Conservation (phyloP, 2,113 vertebrate species). For the Laticauda laticaudata region DNA sequence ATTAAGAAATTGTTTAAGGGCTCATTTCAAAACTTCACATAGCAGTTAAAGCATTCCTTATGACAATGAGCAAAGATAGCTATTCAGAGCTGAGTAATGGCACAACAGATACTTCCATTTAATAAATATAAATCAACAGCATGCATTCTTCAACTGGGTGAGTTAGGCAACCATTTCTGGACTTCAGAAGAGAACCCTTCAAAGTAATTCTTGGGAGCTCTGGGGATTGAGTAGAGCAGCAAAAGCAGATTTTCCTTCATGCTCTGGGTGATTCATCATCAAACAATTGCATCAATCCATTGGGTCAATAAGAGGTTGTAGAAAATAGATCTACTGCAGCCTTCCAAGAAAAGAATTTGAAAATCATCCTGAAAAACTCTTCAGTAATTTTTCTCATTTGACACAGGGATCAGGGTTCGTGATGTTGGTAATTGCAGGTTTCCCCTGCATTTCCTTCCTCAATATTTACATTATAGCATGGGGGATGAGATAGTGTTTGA, state of each 20-base stretch:
- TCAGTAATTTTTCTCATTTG: background rate
- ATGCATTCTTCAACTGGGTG: background rate
- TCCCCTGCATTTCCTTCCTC: background rate
- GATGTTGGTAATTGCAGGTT: background rate
- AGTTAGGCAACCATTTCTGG: background rate
- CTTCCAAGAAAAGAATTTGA: background rate
- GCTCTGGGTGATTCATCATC: background rate
- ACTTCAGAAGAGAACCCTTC: background rate
- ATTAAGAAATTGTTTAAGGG: background rate
- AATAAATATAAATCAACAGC: background rate
- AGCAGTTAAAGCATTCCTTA: background rate
- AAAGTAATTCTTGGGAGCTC: background rate
- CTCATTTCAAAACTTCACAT: background rate
- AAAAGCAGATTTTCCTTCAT: background rate
- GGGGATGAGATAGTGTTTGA: background rate
- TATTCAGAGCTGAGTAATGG: background rate
- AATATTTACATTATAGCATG: background rate
- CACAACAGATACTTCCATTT: background rate
- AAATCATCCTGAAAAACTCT: background rate
- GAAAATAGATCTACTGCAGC: background rate
- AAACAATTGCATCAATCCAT: background rate
- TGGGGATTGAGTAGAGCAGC: background rate
- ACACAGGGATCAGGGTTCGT: background rate
- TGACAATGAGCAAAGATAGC: background rate
- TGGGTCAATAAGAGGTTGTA: background rate